Evolutionary conservation across 2,888 invertebrate species (phyloP).

Genomic region (Patella pellucida): DNA sequence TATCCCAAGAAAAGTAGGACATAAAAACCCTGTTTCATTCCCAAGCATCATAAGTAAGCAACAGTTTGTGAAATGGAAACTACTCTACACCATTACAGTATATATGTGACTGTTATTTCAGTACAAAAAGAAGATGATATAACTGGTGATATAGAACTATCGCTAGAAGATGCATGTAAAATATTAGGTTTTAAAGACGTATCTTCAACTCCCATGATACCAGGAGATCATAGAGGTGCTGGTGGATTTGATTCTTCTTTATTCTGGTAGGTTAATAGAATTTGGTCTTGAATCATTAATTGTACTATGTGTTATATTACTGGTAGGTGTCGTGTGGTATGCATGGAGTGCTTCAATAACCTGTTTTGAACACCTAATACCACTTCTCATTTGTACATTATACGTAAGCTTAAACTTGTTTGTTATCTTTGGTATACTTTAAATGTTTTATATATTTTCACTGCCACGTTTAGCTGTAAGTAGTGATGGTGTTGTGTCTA

Average conservation of each 20-base stretch:
- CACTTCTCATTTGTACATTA: not conserved
- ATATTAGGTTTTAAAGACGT: constrained; percentile 73
- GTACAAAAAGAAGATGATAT: constrained; percentile 20
- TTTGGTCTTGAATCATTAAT: constrained; percentile 16
- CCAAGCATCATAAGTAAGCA: too few species aligned
- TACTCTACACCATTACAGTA: too few species aligned
- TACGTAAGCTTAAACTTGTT: not conserved
- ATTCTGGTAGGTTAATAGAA: constrained; percentile 73
- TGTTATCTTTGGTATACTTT: not conserved
- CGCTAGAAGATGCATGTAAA: constrained; percentile 37
- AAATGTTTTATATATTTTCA: too few species aligned
- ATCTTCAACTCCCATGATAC: constrained; percentile 74
- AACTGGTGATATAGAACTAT: constrained; percentile 24
- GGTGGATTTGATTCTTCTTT: constrained; percentile 81
- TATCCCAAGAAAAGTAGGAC: too few species aligned
- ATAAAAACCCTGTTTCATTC: too few species aligned
- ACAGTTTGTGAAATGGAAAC: too few species aligned
- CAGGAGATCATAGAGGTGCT: constrained; percentile 82
- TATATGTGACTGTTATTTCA: too few species aligned
- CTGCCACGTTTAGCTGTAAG: too few species aligned
- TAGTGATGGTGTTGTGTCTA: too few species aligned
- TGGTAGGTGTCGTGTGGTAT: too few species aligned
- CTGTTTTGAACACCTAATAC: not conserved
- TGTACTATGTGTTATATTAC: not conserved
- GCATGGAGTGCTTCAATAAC: too few species aligned